Evolutionary conservation across 2,113 vertebrate species (phyloP).

Genomic region (Fregetta grallaria): DNA sequence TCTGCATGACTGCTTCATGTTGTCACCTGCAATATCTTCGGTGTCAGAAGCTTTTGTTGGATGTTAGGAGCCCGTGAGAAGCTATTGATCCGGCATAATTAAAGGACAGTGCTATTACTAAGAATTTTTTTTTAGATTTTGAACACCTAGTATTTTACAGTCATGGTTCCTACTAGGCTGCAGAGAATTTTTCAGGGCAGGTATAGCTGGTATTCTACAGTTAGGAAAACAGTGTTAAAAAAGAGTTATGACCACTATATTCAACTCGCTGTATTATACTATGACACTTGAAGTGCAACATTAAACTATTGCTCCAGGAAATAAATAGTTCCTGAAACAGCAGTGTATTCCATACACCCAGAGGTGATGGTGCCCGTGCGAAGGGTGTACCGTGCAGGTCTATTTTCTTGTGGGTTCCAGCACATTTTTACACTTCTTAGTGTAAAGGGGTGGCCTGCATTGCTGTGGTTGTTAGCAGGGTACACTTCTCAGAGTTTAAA

Average conservation of each 20-base stretch:
- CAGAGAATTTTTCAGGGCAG: neutral
- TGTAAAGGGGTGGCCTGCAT: neutral
- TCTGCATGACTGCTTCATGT: neutral
- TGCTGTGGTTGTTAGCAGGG: neutral
- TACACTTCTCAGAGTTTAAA: neutral
- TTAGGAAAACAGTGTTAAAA: neutral
- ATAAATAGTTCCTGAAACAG: neutral
- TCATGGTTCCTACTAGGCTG: neutral
- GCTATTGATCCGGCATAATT: neutral
- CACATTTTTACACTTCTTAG: neutral
- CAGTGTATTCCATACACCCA: neutral
- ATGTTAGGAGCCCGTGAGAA: neutral
- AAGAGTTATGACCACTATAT: neutral
- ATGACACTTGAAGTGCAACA: neutral
- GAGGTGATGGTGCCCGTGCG: neutral
- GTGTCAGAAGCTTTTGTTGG: neutral
- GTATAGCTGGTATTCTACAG: rapidly evolving
- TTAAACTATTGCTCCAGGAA: neutral
- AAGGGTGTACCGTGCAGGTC: neutral
- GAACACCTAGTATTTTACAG: neutral
- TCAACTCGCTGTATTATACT: neutral
- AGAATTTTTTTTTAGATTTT: neutral
- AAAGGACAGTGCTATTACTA: neutral
- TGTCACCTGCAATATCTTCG: neutral
- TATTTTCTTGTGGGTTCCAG: neutral